These are phyloP conservation scores for Siderastrea radians DNA, from an alignment of 92 coral and sea anemone genomes.

Conservation along the genomic window DNA sequence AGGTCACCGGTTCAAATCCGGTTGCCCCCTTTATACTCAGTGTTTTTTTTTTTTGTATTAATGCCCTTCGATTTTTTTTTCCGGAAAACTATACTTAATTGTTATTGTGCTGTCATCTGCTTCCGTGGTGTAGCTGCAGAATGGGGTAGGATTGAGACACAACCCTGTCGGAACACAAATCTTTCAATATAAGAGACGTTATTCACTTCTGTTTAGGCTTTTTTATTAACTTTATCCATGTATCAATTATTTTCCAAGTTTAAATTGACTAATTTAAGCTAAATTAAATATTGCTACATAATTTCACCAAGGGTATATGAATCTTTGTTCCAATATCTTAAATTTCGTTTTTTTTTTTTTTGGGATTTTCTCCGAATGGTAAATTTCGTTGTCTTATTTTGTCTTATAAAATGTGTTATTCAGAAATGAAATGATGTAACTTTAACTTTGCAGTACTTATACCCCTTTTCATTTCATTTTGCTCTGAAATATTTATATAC, in stretches of 20 bases:
- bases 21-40: background rate
- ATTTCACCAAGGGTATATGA: background rate
- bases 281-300: slow-evolving; percentile 10
- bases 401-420: too few relatives aligned
- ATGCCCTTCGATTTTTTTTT: background rate
- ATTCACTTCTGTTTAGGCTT: background rate
- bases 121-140: too few relatives aligned
- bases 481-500: too few relatives aligned
- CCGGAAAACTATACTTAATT: too few relatives aligned
- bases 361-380: background rate
- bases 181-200: too few relatives aligned
- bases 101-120: too few relatives aligned
- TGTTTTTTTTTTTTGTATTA: background rate
- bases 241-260: background rate
- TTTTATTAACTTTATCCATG: slow-evolving; percentile 26
- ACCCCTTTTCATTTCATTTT: background rate
- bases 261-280: background rate
- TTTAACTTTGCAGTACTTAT: background rate
- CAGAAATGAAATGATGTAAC: background rate
- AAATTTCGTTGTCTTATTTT: slow-evolving; percentile 9
- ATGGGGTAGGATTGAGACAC: too few relatives aligned
- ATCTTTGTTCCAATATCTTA: background rate
- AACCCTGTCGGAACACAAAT: too few relatives aligned
- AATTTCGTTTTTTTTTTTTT: background rate
- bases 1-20: slow-evolving; percentile 56